Percentiles rank a stretch among this genome's conserved stretches.
phyloP scores from a whole-genome alignment of 2,797 vertebrate species.

The Molothrus aeneus region DNA sequence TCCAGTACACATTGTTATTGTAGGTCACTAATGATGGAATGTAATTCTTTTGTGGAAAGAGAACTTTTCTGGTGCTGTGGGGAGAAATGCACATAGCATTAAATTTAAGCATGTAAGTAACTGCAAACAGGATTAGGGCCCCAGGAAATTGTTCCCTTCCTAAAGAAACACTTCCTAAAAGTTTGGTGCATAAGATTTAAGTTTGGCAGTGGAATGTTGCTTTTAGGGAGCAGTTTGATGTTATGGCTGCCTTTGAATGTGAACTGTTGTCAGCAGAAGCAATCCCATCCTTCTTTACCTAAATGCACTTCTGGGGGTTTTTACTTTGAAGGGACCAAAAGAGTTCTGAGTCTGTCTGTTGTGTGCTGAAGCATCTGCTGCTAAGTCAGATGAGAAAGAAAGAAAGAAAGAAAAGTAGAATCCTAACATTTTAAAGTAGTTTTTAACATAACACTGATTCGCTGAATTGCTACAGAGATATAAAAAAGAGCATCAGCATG shows the following conservation, averaged over 20 bases:
- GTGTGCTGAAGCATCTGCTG: neutral
- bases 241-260: neutral
- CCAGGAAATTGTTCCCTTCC: neutral
- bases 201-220: neutral
- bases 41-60: neutral
- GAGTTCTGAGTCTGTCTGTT: neutral
- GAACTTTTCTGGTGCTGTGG: neutral
- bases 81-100: neutral
- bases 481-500: no score
- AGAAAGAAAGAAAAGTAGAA: no score
- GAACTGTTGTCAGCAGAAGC: neutral
- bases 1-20: neutral
- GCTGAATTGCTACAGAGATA: no score
- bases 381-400: neutral
- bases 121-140: neutral
- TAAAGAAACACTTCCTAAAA: neutral
- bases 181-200: neutral
- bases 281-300: neutral
- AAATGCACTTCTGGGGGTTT: neutral
- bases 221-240: neutral
- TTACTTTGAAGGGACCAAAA: neutral
- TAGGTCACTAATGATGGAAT: neutral
- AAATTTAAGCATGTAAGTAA: neutral
- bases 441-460: no score
- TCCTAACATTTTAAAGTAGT: no score